These are phyloP conservation scores for Thaumetopoea pityocampa DNA, from an alignment of 1,140 invertebrate genomes.

Conservation along the genomic window DNA sequence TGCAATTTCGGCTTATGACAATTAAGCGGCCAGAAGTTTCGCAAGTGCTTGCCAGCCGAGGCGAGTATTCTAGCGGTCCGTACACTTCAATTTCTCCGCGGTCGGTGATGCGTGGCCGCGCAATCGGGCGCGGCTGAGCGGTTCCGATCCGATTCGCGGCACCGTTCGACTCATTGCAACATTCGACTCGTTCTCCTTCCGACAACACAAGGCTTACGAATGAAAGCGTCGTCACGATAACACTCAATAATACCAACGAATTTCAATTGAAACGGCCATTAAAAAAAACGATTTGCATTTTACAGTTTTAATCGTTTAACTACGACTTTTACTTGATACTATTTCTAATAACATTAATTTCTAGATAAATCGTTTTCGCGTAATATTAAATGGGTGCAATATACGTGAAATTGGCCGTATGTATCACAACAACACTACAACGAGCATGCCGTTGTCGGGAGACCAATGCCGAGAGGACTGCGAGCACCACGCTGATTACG, in stretches of 20 bases:
- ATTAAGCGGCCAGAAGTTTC: constrained; percentile 57
- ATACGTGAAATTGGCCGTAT: background rate
- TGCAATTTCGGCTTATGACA: constrained; percentile 35
- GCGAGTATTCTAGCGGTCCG: constrained; percentile 42
- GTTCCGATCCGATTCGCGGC: constrained; percentile 65
- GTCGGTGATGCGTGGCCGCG: constrained; percentile 56
- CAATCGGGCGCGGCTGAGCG: constrained; percentile 66
- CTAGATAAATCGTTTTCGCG: background rate
- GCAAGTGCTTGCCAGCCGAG: constrained; percentile 44
- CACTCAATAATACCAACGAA: constrained; percentile 20
- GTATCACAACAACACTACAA: constrained; percentile 16
- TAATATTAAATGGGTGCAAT: background rate
- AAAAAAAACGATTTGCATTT: too few relatives aligned
- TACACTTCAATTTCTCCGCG: constrained; percentile 68
- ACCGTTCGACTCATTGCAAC: constrained; percentile 50
- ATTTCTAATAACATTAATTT: too few relatives aligned
- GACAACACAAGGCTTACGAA: constrained; percentile 35
- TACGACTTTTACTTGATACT: background rate
- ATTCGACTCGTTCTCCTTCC: constrained; percentile 46
- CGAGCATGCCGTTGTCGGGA: constrained; percentile 16
- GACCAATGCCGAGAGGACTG: constrained; percentile 43
- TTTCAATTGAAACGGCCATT: constrained; percentile 13
- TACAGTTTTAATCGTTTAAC: constrained; percentile 1
- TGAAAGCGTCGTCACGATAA: constrained; percentile 38
- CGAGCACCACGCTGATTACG: constrained; percentile 61